Evolutionary conservation across 2,888 invertebrate species (phyloP), one percentile per base, ranked within the genome.

Genomic region (Leptinotarsa juncta): DNA sequence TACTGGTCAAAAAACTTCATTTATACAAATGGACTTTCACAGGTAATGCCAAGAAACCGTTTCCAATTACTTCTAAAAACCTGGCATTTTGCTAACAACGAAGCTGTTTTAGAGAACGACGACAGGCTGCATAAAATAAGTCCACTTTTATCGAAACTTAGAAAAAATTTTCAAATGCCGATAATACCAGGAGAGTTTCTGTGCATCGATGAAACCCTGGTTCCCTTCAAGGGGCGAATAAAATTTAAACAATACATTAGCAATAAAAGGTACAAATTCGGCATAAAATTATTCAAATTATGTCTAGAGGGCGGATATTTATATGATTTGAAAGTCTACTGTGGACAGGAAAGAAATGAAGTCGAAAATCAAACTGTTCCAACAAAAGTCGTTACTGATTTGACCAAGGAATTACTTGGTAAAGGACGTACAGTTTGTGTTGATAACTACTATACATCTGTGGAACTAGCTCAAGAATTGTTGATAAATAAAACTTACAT

Each of bases 401-500:
- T 82, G 20, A 55, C 55, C 15, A 55, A 79, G 67, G 42, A 67
- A 72, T 72, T 82, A 71, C 67, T 80, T 18, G 75, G 78, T 57
- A 32, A 49, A 50, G 77, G 82, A 23, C 75, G 77, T 12, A 79
- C 78, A 16, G 26, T 75, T 3, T 67, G 62, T 16, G 73, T 16
- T 32, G 78, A 80, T 65, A 81, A 80, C 70, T 81, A 79, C 42
- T 78, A 79, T 32, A 80, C 80, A 51, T 78, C 79, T 57, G 66
- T 79, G 14, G 70, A 69, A 51, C 62, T 79, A 42, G 77, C 78
- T 18, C 74, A 79, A 42, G 67, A 74, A 20, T 75, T 83, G 69
- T 57, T 81, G 65, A 62, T 78, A 20, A 77, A 79, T 76, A 78
- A 82, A 70, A 83, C 82, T 32, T 80, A 84, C 14, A 16, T 32